A percentile compares a stretch with the other conserved stretches of the same genome.
phyloP scores from a whole-genome alignment of 1,140 invertebrate species.

The Temnothorax curvispinosus region DNA sequence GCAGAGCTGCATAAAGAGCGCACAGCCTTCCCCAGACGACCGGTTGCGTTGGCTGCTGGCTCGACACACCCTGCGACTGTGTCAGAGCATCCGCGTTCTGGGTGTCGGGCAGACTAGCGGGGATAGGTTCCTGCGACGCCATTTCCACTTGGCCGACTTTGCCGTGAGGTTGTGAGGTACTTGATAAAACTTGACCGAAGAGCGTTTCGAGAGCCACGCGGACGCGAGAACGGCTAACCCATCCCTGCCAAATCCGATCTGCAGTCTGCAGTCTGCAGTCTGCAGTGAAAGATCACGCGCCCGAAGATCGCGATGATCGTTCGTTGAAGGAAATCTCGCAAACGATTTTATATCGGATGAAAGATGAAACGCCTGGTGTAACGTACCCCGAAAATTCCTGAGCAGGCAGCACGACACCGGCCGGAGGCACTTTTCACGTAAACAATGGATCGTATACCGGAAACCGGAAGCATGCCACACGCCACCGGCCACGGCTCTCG shows the following conservation, averaged over 20 bases:
- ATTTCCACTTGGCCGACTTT: neutral
- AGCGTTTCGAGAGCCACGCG: no score
- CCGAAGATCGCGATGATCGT: neutral
- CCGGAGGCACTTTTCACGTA: neutral
- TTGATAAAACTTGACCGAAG: neutral
- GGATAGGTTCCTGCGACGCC: conserved; percentile 51
- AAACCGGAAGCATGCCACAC: neutral
- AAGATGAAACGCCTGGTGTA: neutral
- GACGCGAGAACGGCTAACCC: neutral
- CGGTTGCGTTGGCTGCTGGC: conserved; percentile 10
- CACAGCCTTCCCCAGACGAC: conserved; percentile 77
- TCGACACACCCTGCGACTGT: conserved; percentile 69
- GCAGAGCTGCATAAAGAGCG: conserved; percentile 49
- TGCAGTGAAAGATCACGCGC: neutral
- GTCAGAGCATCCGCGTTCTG: conserved; percentile 73
- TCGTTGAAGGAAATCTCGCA: neutral
- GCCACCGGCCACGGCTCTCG: no score
- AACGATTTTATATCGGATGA: neutral
- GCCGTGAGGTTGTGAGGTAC: neutral
- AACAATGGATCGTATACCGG: neutral
- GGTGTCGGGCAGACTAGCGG: conserved; percentile 74
- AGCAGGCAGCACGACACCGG: neutral
- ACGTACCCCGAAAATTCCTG: neutral
- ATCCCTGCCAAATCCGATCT: neutral
- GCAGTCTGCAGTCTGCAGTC: no score